Conservation (phyloP, 23 tunicate species). For the Halocynthia aurantium region DNA sequence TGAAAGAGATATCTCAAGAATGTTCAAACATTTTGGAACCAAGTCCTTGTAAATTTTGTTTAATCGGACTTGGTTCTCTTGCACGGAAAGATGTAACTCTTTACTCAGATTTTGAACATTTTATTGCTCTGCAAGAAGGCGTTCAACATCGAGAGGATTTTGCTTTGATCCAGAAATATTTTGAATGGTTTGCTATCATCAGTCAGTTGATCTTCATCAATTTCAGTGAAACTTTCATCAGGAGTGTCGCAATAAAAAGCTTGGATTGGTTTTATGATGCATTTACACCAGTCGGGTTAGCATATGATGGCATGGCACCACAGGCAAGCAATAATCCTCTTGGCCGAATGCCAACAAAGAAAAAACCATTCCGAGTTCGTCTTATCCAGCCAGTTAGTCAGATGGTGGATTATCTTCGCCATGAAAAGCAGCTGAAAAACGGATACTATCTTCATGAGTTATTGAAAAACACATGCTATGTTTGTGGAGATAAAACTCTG, state of each 20-base stretch:
- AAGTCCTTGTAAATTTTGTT: too few relatives aligned
- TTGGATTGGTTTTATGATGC: slow-evolving; percentile 43
- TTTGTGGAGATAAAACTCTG: slow-evolving; percentile 12
- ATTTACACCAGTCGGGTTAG: slow-evolving; percentile 14
- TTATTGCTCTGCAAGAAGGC: slow-evolving; percentile 34
- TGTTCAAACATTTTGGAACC: too few relatives aligned
- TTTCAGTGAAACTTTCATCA: slow-evolving; percentile 43
- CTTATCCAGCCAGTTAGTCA: slow-evolving; percentile 29
- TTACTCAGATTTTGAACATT: slow-evolving; percentile 45
- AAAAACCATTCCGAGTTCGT: slow-evolving; percentile 13
- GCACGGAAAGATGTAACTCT: too few relatives aligned
- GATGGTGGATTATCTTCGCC: slow-evolving; percentile 29
- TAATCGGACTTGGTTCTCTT: too few relatives aligned
- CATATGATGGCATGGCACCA: slow-evolving; percentile 54
- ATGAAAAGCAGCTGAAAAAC: slow-evolving; percentile 20
- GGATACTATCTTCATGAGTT: slow-evolving; percentile 33
- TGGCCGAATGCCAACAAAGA: slow-evolving; percentile 28
- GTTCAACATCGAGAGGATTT: slow-evolving; percentile 4
- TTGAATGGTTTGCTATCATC: slow-evolving; percentile 34
- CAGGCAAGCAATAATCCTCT: slow-evolving; percentile 45
- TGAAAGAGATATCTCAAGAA: too few relatives aligned
- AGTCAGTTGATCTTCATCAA: slow-evolving; percentile 26
- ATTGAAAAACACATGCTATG: slow-evolving; percentile 29
- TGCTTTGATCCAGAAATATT: slow-evolving; percentile 24
- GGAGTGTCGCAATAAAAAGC: slow-evolving; percentile 16